phyloP scores from a whole-genome alignment of 2,113 vertebrate species.

The Equus quagga region DNA sequence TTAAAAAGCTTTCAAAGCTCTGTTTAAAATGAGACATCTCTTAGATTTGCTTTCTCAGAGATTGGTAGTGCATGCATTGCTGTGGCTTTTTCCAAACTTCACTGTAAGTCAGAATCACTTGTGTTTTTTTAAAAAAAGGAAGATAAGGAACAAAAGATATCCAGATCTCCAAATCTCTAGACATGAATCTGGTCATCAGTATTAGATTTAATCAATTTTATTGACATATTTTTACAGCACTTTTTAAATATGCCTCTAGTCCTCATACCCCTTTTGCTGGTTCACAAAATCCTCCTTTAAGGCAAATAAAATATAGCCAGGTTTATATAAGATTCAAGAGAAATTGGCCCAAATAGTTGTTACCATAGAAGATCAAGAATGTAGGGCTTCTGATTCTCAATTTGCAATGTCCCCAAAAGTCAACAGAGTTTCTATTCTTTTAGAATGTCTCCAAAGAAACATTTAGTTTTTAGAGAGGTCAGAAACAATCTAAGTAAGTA shows the following conservation, averaged over 20 bases:
- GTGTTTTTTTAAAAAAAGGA: neutral
- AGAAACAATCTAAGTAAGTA: neutral
- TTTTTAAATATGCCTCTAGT: neutral
- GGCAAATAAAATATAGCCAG: neutral
- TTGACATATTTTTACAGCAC: neutral
- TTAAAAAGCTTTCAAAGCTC: constrained; percentile 14
- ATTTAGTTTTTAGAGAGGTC: neutral
- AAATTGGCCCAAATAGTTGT: neutral
- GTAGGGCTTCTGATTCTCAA: neutral
- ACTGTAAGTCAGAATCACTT: neutral
- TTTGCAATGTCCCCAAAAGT: neutral
- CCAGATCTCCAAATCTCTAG: neutral
- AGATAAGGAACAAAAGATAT: neutral
- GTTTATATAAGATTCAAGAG: neutral
- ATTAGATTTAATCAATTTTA: constrained; percentile 20
- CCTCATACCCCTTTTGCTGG: neutral
- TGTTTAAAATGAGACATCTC: neutral
- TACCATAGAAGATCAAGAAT: neutral
- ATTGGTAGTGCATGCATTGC: neutral
- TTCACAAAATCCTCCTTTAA: constrained; percentile 12
- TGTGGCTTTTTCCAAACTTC: neutral
- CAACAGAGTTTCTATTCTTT: neutral
- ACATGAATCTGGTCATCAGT: neutral
- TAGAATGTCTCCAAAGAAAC: constrained; percentile 31
- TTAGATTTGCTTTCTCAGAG: neutral